These are phyloP conservation scores for Cephus rjabovi DNA, from an alignment of 2,888 invertebrate genomes.

Conservation along the genomic window DNA sequence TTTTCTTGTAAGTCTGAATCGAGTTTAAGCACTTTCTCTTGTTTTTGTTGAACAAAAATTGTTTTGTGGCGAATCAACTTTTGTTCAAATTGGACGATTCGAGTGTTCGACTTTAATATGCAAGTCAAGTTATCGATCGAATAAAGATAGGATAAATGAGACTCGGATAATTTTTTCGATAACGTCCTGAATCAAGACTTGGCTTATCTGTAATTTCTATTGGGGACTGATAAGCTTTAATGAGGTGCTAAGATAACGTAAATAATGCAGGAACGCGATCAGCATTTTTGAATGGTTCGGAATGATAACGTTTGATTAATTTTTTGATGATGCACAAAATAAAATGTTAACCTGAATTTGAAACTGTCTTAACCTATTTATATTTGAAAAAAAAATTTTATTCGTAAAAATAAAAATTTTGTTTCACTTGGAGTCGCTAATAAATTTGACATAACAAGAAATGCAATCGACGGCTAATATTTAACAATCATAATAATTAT, in stretches of 20 bases:
- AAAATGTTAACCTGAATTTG: background rate
- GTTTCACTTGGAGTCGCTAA: no score
- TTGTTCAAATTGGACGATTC: background rate
- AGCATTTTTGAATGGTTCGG: background rate
- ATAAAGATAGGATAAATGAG: background rate
- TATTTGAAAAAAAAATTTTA: no score
- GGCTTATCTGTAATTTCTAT: background rate
- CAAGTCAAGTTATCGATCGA: background rate
- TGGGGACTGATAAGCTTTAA: background rate
- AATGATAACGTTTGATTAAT: background rate
- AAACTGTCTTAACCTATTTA: background rate
- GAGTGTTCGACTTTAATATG: background rate
- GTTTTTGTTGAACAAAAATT: background rate
- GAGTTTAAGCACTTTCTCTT: background rate
- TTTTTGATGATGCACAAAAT: background rate
- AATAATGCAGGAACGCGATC: background rate
- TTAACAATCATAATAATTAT: background rate
- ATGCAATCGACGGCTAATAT: no score
- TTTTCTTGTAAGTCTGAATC: background rate
- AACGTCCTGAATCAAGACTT: background rate
- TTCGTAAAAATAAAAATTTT: no score
- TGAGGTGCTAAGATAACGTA: background rate
- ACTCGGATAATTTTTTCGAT: background rate
- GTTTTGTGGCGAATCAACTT: background rate
- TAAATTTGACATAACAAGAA: no score